phyloP scores from a whole-genome alignment of 2,113 vertebrate genomes.

The Ictalurus furcatus region DNA sequence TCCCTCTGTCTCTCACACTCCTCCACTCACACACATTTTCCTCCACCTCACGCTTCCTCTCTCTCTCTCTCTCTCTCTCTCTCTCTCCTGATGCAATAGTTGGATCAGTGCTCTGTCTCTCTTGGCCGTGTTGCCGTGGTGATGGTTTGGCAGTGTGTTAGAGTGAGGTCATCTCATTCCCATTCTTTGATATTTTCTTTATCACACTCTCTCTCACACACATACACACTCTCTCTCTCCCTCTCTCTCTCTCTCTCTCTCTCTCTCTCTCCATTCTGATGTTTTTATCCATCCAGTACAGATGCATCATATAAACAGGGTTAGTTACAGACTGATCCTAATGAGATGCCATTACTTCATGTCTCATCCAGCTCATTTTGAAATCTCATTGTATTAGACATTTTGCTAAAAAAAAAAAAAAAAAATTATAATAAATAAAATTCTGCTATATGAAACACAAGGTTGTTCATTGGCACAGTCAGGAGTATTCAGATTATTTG shows the following conservation, averaged over 20 bases:
- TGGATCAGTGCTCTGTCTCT: constrained; percentile 55
- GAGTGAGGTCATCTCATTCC: constrained; percentile 54
- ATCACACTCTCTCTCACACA: constrained; percentile 22
- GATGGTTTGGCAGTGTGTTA: constrained; percentile 52
- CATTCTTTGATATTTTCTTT: constrained; percentile 44
- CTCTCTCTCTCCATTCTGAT: background rate
- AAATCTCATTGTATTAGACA: background rate
- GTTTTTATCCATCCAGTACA: background rate
- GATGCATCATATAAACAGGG: background rate
- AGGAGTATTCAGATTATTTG: background rate
- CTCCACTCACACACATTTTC: constrained; percentile 1
- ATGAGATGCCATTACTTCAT: background rate
- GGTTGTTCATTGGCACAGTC: background rate
- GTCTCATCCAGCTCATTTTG: background rate
- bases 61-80: background rate
- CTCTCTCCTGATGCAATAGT: constrained; percentile 57
- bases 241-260: background rate
- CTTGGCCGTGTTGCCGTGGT: constrained; percentile 56
- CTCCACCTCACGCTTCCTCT: constrained; percentile 8
- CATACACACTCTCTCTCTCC: background rate
- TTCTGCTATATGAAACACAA: background rate
- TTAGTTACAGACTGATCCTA: constrained; percentile 9
- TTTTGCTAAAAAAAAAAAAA: background rate
- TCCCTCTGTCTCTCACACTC: constrained; percentile 23
- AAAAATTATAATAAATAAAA: no score